These are phyloP conservation scores for Alsophila aescularia DNA, from an alignment of 2,888 invertebrate genomes.

Conservation along the genomic window DNA sequence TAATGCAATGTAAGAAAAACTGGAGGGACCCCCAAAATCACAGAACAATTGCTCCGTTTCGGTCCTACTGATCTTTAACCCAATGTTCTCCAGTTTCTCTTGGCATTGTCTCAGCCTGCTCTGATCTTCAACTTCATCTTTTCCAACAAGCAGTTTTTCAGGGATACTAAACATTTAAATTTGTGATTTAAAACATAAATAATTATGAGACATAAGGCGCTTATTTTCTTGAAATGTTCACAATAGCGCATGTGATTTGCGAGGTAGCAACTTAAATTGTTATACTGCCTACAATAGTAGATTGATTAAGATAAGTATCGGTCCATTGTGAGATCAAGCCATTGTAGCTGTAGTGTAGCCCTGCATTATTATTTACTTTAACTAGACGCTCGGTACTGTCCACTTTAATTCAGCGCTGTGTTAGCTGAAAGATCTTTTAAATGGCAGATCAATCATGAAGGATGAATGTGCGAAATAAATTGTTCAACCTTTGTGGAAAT, in stretches of 20 bases:
- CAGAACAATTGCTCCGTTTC: too few relatives aligned
- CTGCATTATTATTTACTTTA: conserved; percentile 30
- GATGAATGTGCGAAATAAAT: conserved; percentile 7
- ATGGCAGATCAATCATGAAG: conserved; percentile 26
- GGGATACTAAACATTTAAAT: too few relatives aligned
- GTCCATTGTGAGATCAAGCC: conserved; percentile 24
- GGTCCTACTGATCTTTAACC: too few relatives aligned
- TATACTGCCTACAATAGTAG: conserved; percentile 31
- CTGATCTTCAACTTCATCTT: too few relatives aligned
- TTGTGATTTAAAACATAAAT: too few relatives aligned
- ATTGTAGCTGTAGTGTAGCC: conserved; percentile 24
- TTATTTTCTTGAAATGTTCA: too few relatives aligned
- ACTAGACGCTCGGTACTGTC: conserved; percentile 47
- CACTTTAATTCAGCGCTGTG: conserved; percentile 60
- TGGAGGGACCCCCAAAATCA: too few relatives aligned
- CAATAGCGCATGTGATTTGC: conserved; percentile 29
- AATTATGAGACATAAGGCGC: too few relatives aligned
- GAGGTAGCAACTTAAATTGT: conserved; percentile 25
- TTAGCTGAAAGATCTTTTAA: conserved; percentile 65
- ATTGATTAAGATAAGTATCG: conserved; percentile 29
- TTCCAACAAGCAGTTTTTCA: too few relatives aligned
- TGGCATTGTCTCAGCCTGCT: too few relatives aligned
- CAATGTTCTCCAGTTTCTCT: too few relatives aligned
- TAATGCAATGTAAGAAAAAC: too few relatives aligned
- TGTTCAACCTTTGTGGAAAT: background rate